A percentile compares a stretch with the other conserved stretches of the same genome.
Conservation (phyloP, 2,888 invertebrate genomes). For the Sericinus montela region DNA sequence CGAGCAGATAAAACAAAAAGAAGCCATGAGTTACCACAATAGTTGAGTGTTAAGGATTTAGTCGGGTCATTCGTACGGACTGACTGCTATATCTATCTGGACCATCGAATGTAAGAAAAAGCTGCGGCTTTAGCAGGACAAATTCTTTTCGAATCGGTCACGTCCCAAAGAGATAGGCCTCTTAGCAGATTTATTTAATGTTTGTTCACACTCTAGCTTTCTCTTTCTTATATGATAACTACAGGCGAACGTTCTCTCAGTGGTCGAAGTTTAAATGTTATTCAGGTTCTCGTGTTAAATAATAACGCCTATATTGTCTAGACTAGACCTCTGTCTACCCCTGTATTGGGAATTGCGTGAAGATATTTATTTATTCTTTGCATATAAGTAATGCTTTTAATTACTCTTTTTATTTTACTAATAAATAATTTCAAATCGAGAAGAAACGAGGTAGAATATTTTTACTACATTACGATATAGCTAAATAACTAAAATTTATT, state of each 20-base stretch:
- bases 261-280: no score
- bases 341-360: no score
- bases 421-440: no score
- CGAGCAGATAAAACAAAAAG: constrained; percentile 29
- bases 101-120: constrained; percentile 69
- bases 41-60: constrained; percentile 72
- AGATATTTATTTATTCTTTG: no score
- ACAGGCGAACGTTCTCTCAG: neutral
- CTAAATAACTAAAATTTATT: no score
- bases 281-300: no score
- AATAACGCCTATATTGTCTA: no score
- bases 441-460: no score
- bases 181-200: constrained; percentile 61
- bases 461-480: constrained; percentile 20
- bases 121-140: constrained; percentile 70
- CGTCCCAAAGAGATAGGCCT: constrained; percentile 64
- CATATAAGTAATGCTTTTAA: no score
- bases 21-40: constrained; percentile 50
- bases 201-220: constrained; percentile 59
- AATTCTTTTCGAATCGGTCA: constrained; percentile 75
- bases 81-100: constrained; percentile 69
- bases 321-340: no score
- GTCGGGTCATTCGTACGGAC: constrained; percentile 56
- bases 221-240: constrained; percentile 54
- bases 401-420: no score